These are phyloP conservation scores for Drosophila suzukii DNA, from an alignment of 1,140 invertebrate species.

Conservation along the genomic window DNA sequence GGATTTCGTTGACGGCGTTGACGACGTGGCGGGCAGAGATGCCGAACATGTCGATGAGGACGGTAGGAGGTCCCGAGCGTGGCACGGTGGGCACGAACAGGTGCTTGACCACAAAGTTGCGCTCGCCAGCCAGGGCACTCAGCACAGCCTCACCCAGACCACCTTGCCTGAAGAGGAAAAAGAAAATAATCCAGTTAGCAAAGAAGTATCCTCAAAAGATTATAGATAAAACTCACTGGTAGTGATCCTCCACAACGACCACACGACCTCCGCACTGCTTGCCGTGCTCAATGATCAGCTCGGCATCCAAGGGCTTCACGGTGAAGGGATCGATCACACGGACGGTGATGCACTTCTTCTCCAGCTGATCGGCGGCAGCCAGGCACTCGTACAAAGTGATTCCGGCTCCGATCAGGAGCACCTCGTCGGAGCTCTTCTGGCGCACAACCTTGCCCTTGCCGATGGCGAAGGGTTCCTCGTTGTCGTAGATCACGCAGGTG, in stretches of 20 bases:
- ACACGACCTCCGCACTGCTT: slow-evolving; percentile 92
- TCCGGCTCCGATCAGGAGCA: slow-evolving; percentile 95
- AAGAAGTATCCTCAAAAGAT: neutral
- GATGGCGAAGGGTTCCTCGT: slow-evolving; percentile 93
- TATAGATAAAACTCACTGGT: slow-evolving; percentile 87
- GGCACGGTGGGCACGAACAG: slow-evolving; percentile 95
- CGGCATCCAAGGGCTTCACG: slow-evolving; percentile 96
- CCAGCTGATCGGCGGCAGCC: slow-evolving; percentile 92
- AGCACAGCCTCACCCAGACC: slow-evolving; percentile 98
- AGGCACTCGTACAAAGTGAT: slow-evolving; percentile 97
- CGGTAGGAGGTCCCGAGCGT: slow-evolving; percentile 94
- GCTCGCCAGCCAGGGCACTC: slow-evolving; percentile 90
- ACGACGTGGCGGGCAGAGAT: slow-evolving; percentile 93
- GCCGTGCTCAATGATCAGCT: slow-evolving; percentile 91
- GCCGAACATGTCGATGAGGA: slow-evolving; percentile 94
- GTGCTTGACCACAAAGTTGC: slow-evolving; percentile 92
- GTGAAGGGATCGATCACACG: slow-evolving; percentile 97
- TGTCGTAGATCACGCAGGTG: slow-evolving; percentile 94
- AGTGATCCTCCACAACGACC: slow-evolving; percentile 99
- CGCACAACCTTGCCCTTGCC: slow-evolving; percentile 93
- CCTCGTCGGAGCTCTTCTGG: slow-evolving; percentile 90
- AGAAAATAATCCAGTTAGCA: neutral
- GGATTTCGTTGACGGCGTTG: slow-evolving; percentile 88
- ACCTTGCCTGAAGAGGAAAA: slow-evolving; percentile 86
- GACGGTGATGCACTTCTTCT: slow-evolving; percentile 88